phyloP scores from a whole-genome alignment of 2,888 invertebrate genomes.

The Drosophila birchii region DNA sequence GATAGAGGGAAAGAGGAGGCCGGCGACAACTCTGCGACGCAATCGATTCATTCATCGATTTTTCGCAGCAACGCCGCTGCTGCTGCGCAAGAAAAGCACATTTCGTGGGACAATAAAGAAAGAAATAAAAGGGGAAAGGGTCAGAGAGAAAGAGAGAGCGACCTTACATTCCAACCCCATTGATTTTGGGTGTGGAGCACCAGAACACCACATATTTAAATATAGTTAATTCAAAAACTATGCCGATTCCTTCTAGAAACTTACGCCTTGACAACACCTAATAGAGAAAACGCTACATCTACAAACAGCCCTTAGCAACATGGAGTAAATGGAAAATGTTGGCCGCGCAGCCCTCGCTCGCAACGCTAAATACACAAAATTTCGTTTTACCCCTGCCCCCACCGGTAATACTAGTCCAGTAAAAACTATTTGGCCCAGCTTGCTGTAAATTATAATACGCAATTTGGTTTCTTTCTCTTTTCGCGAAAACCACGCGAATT shows the following conservation, averaged over 20 bases:
- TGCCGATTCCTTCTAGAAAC: conserved; percentile 38
- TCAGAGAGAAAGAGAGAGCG: conserved; percentile 21
- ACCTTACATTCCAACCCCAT: conserved; percentile 20
- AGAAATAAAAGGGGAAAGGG: background rate
- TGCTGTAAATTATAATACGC: conserved; percentile 52
- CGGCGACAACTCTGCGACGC: conserved; percentile 51
- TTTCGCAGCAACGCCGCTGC: conserved; percentile 76
- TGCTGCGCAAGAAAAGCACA: conserved; percentile 77
- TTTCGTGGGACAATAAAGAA: conserved; percentile 48
- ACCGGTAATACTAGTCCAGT: conserved; percentile 2
- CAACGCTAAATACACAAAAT: conserved; percentile 73
- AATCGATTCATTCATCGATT: conserved; percentile 85
- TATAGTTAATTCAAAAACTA: conserved; percentile 46
- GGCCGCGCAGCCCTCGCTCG: conserved; percentile 62
- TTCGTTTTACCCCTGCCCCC: conserved; percentile 51
- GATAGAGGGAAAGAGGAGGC: conserved; percentile 16
- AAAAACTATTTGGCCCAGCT: conserved; percentile 35
- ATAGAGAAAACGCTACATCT: conserved; percentile 35
- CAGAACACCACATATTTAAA: conserved; percentile 52
- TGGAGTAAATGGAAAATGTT: conserved; percentile 35
- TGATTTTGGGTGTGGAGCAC: conserved; percentile 43
- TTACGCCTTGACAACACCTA: conserved; percentile 64
- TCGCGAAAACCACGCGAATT: conserved; percentile 73
- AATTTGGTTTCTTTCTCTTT: conserved; percentile 43
- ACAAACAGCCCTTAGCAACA: conserved; percentile 79